These are phyloP conservation scores for Phaethon lepturus DNA, from an alignment of 2,113 vertebrate genomes.

Conservation along the genomic window DNA sequence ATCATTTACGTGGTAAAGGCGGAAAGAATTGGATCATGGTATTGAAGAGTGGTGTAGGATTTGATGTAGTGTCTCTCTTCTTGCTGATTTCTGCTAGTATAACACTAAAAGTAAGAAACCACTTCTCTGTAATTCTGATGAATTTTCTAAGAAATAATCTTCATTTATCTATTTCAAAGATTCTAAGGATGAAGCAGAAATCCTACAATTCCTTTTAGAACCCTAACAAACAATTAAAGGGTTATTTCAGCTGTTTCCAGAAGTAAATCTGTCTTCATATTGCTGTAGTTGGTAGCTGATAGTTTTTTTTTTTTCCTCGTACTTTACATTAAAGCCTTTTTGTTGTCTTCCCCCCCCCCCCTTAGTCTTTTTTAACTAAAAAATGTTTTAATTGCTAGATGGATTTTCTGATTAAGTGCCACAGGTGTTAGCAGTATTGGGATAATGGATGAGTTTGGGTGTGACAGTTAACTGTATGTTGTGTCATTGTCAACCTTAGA, in stretches of 20 bases:
- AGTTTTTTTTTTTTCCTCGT: background rate
- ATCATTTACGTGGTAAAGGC: accelerated
- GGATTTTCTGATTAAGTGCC: background rate
- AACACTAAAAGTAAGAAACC: background rate
- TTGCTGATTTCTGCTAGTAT: accelerated
- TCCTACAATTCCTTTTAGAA: background rate
- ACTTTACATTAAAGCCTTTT: background rate
- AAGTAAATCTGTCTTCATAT: background rate
- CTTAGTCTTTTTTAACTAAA: background rate
- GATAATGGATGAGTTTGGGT: background rate
- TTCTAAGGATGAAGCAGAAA: background rate
- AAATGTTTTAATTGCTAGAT: background rate
- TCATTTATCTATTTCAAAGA: background rate
- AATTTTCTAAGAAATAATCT: background rate
- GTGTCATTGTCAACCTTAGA: accelerated
- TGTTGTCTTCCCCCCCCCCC: accelerated
- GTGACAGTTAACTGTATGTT: background rate
- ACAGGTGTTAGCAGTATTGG: background rate
- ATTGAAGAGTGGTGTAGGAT: accelerated
- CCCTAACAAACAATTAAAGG: background rate
- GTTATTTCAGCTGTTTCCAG: background rate
- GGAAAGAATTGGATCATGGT: background rate
- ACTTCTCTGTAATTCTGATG: background rate
- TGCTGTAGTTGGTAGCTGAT: background rate
- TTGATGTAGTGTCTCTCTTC: background rate